Conservation (phyloP, 2,888 invertebrate species). For the Bellardia bayeri region DNA sequence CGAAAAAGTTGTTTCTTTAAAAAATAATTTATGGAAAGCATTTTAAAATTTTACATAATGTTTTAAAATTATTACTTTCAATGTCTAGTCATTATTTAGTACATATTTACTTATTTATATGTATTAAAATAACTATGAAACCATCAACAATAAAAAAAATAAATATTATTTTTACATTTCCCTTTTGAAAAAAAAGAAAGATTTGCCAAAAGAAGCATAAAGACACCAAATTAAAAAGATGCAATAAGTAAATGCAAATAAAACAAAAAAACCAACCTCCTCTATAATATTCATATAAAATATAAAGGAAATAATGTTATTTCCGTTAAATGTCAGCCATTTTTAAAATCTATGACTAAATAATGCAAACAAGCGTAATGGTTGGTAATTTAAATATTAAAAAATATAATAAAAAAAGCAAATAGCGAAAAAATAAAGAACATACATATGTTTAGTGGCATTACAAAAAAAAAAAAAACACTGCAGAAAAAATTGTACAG, state of each 20-base stretch:
- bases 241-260: not conserved
- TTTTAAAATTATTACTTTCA: no score
- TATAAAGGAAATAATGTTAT: constrained; percentile 73
- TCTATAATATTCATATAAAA: constrained; percentile 56
- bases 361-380: constrained; percentile 74
- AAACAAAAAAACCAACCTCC: constrained; percentile 37
- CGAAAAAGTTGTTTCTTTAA: no score
- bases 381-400: constrained; percentile 60
- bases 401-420: constrained; percentile 11
- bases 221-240: constrained; percentile 21
- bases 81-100: no score
- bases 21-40: no score
- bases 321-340: constrained; percentile 73
- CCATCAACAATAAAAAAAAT: no score
- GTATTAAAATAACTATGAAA: no score
- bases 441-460: constrained; percentile 66
- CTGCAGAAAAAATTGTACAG: constrained; percentile 48
- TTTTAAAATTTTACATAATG: no score
- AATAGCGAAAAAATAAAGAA: constrained; percentile 28
- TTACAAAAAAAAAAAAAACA: not conserved
- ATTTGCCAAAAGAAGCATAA: not conserved
- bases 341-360: constrained; percentile 75
- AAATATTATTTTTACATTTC: no score
- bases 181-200: no score
- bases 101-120: no score